A percentile compares a stretch with the other conserved stretches of the same genome.
phyloP scores from a whole-genome alignment of 2,113 vertebrate species.

The Pedionomus torquatus region DNA sequence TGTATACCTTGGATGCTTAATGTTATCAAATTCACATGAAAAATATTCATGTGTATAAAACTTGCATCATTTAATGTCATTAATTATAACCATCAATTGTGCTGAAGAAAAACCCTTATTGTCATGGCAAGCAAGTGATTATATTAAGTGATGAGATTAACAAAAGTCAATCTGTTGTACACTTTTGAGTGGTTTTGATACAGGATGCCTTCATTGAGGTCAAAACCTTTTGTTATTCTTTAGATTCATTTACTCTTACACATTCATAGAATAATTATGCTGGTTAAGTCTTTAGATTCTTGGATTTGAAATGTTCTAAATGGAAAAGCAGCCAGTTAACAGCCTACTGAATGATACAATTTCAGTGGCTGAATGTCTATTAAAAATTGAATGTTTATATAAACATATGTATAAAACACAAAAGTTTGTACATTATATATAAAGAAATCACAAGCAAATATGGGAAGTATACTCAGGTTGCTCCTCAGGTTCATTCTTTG shows the following conservation, averaged over 20 bases:
- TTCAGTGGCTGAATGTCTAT: neutral
- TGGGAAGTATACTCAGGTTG: neutral
- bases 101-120: neutral
- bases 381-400: neutral
- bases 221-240: neutral
- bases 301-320: neutral
- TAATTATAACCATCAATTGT: neutral
- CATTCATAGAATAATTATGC: neutral
- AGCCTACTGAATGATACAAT: neutral
- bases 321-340: neutral
- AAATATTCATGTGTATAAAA: neutral
- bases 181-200: neutral
- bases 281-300: neutral
- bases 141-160: neutral
- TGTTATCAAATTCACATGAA: neutral
- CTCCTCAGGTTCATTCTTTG: neutral
- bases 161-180: neutral
- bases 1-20: neutral
- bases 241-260: neutral
- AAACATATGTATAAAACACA: neutral
- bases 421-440: neutral
- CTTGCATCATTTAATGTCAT: neutral
- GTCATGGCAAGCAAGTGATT: neutral
- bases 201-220: neutral
- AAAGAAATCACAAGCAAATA: neutral